Percentiles rank a stretch among this genome's conserved stretches.
phyloP scores from a whole-genome alignment of 2,113 vertebrate genomes.

The Lepus americanus region DNA sequence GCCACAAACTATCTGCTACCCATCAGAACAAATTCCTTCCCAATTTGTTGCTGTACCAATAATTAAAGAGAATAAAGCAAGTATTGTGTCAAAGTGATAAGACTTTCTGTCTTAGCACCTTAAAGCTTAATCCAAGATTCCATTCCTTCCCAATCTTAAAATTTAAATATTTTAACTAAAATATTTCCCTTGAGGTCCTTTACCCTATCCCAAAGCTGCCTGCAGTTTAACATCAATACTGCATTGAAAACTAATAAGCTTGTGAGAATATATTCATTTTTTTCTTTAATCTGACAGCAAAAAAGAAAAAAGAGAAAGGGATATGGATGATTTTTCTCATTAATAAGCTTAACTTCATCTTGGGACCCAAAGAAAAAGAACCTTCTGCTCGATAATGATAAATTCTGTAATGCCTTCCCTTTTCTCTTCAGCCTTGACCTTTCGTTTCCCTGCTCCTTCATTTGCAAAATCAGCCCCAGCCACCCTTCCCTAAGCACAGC shows the following conservation, averaged over 20 bases:
- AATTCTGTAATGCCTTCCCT: not conserved
- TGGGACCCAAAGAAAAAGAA: not conserved
- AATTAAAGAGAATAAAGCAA: conserved; percentile 20
- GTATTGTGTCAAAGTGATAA: not conserved
- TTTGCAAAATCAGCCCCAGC: not conserved
- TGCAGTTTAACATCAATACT: not conserved
- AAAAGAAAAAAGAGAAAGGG: not conserved
- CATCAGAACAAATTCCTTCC: not conserved
- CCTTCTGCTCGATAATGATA: not conserved
- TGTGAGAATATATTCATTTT: not conserved
- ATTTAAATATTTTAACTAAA: not conserved
- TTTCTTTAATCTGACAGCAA: conserved; percentile 3
- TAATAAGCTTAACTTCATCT: conserved; percentile 4
- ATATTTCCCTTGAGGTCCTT: not conserved
- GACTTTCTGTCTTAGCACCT: not conserved
- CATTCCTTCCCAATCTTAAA: not conserved
- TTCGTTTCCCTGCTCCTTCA: not conserved
- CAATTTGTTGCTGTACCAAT: not conserved
- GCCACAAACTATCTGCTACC: not conserved
- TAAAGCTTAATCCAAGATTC: not conserved
- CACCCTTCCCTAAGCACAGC: not conserved
- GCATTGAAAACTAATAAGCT: not conserved
- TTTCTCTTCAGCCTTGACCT: not conserved
- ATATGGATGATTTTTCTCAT: not conserved
- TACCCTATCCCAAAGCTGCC: not conserved